Evolutionary conservation across 1,140 invertebrate species (phyloP).

Genomic region (Lepidurus packardi): DNA sequence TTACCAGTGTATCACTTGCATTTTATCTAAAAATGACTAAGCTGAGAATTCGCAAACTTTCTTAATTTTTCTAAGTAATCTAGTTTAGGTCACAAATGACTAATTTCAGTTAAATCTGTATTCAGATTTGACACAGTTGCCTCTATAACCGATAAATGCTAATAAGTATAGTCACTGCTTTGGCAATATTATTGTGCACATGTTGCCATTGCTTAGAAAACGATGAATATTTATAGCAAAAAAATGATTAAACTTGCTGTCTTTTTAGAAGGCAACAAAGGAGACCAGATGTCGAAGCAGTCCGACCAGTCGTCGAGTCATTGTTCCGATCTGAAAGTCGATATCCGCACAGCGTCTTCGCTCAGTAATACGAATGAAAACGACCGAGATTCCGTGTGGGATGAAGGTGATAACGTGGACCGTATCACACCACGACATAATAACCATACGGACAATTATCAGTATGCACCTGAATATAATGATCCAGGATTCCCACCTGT

Average conservation of each 20-base stretch:
- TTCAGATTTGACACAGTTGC: too few relatives aligned
- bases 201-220: too few relatives aligned
- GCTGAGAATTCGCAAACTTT: too few relatives aligned
- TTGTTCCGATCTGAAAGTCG: conserved; percentile 81
- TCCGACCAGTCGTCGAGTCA: conserved; percentile 77
- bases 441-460: conserved; percentile 53
- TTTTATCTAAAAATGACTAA: too few relatives aligned
- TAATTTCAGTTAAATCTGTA: too few relatives aligned
- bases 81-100: too few relatives aligned
- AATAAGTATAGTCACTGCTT: too few relatives aligned
- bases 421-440: conserved; percentile 44
- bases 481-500: conserved; percentile 68
- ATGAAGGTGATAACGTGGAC: conserved; percentile 45
- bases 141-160: too few relatives aligned
- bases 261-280: conserved; percentile 45
- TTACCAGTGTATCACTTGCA: too few relatives aligned
- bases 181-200: too few relatives aligned
- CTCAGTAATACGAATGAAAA: conserved; percentile 61
- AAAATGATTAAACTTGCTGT: conserved; percentile 6
- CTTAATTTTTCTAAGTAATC: too few relatives aligned
- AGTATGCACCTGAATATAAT: conserved; percentile 81
- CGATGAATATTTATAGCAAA: background rate
- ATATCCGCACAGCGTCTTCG: conserved; percentile 75
- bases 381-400: conserved; percentile 47
- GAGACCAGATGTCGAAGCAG: conserved; percentile 74